Conservation (phyloP, 2,888 invertebrate species). For the Cremastinae sp. region DNA sequence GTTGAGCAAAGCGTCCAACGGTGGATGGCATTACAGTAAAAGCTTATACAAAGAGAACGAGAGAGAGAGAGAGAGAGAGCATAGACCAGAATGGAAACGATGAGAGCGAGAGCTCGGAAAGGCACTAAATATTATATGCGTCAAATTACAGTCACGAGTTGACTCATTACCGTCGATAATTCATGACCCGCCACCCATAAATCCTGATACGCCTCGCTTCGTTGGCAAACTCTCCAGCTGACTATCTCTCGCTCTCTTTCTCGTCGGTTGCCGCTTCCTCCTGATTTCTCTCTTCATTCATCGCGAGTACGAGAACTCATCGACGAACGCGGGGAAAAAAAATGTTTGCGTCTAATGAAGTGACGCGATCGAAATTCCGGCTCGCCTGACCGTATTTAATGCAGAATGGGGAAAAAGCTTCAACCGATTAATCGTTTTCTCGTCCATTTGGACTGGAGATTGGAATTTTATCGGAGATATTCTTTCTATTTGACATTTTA, state of each 20-base stretch:
- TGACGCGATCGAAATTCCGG: conserved; percentile 41
- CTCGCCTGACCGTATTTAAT: conserved; percentile 41
- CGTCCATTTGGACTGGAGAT: no score
- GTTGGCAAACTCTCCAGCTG: conserved; percentile 52
- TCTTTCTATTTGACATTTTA: no score
- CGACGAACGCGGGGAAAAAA: conserved; percentile 26
- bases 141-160: conserved; percentile 63
- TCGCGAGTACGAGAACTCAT: conserved; percentile 13
- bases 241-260: conserved; percentile 29
- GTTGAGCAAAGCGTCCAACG: conserved; percentile 29
- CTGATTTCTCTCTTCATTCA: conserved; percentile 4
- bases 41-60: conserved; percentile 23
- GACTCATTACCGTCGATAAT: conserved; percentile 66
- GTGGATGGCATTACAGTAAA: conserved; percentile 30
- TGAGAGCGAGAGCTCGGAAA: conserved; percentile 44
- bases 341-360: conserved; percentile 19
- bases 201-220: conserved; percentile 60
- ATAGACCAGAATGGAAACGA: conserved; percentile 22
- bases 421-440: no score
- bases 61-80: conserved; percentile 33
- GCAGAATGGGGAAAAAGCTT: conserved; percentile 8
- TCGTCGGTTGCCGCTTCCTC: not conserved
- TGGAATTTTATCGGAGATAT: no score
- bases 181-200: conserved; percentile 62
- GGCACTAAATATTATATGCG: conserved; percentile 63